Base-by-base conservation (phyloP, 2,888 invertebrate genomes). In the Aleiodes alternator region DNA sequence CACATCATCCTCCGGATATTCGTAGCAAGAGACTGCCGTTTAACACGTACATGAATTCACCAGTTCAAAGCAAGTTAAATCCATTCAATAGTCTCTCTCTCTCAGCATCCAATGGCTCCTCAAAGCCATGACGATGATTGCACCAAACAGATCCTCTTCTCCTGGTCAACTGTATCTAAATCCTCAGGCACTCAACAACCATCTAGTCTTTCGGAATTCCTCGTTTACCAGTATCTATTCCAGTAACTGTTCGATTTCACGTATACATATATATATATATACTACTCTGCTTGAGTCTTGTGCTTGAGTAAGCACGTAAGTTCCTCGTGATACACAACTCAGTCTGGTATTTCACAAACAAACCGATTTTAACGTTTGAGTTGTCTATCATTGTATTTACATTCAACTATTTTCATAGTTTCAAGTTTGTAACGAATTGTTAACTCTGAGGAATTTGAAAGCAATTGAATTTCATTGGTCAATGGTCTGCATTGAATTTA, bases 1-100 rank as follows among this genome's bases (percentile, higher is more conserved):
- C 7, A 43, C 11, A 9, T 43, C 43, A 43, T 43, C 3, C 7
- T 43, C 7, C 8, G 9, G 43, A 43, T 43, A 11, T 43, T 43
- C 43, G 11, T 8, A 11, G 43, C 11, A 43, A 9, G 43, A 43
- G 43, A 43, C 43, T 43, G 9, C 43, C 43, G 43, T 43, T 43
- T 11, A 43, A 43, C 43, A 43, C 43, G 43, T 43, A 43, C 43
- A 43, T 43, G 43, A 43, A 43, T 43, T 43, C 43, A 43, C 43
- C 43, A 8, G 43, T 72, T 78, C 78, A 72, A 78, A 78, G 76
- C 69, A 73, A 64, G 55, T 64, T 66, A 73, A 76, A 78, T 75
- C 77, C 70, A 55, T 74, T 57, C 70, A 61, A 75, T 69, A 38
- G 55, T 64, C 51, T 43, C 43, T 43, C 12, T 4, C n/a, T 29